Base-by-base conservation (phyloP, 2,113 vertebrate genomes). In the Dipodomys ordii region DNA sequence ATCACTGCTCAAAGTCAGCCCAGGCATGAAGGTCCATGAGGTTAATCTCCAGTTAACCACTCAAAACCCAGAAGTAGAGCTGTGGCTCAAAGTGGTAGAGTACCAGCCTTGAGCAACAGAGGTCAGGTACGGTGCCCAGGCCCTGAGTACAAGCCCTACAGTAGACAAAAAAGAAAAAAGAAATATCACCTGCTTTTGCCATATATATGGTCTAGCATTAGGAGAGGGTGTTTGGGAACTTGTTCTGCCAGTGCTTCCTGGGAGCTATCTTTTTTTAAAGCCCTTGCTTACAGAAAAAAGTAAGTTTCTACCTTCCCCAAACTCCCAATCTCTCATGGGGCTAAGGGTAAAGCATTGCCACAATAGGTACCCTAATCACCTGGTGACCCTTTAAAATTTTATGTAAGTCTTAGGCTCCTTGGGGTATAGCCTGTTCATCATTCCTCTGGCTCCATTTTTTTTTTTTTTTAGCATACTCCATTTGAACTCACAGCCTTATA, bases 101-200 rank as follows among this genome's bases (percentile, higher is more conserved):
- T 2, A 12, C 49, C 12, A 49, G 49, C 49, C 9, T 12, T 49
- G 49, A 49, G 12, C 49, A 49, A 49, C 11, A 49, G 12, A 49
- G 49, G 9, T 49, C 49, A 49, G 49, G 49, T 9, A 49, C 49
- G 8, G 49, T 12, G 2, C 12, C 12, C 49, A 49, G 49, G 49
- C 49, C 49, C 12, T 49, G 49, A 49, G 49, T 49, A 11, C 4
- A 49, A 49, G 49, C 49, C 12, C 49, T 12, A 49, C 49, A 49
- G 12, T 12, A 3, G 77, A 28, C n/a, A 10, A n/a, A 19, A 57
- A 30, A n/a, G 16, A n/a, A 19, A 79, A 19, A 32, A 32, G 49
- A 92, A 95, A 77, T 91, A 35, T 68, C 30, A 68, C 25, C n/a
- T 92, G 22, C 27, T 84, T 32, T 3, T 95, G 64, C 81, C 44